Base-by-base conservation (phyloP, 2,113 vertebrate genomes). In the Lasiurus cinereus region DNA sequence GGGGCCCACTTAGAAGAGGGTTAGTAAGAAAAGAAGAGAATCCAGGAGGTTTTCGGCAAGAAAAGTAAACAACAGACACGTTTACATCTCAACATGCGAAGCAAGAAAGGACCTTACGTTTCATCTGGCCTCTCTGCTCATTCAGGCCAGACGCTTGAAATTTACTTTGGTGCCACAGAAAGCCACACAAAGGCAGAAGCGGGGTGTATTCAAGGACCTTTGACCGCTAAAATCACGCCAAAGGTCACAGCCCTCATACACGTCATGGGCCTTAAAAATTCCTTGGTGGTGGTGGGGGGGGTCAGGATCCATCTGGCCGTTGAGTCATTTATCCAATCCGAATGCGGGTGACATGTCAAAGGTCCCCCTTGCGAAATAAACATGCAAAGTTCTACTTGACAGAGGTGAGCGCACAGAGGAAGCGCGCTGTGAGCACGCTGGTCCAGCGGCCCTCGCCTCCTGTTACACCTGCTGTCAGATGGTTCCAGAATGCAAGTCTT, bases 221-320 rank as follows among this genome's bases (percentile, higher is more conserved):
- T 54, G 19, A 2, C 64, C 8, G 15, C 59, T 46, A 82, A 91
- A 83, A 72, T 84, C 48, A 52, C 50, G 27, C 46, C 83, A 88
- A 67, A 93, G 62, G 24, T 90, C 86, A 69, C 15, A 77, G 39
- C 87, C 21, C 31, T 91, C 82, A 84, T 74, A 16, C 90, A 94
- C 90, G 88, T 73, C 92, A 82, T 39, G 59, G 33, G 12, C 64
- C 24, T 31, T 73, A 80, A 84, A 88, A 27, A 46, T 62, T 78
- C 67, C 31, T 87, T 91, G 90, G 59, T 90, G 54, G 15, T 2
- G 93, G 56, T 91, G 90, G 59, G 90, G 54, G 15, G 2, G 93
- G 56, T 90, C 59, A 79, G 46, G 19, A 74, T 72, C 54, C 50
- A 79, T 46, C 67, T 86, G 91, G 78, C 77, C 39, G 39, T 39